Base-by-base conservation (phyloP, 2,888 invertebrate species). In the Lithodes maja region DNA sequence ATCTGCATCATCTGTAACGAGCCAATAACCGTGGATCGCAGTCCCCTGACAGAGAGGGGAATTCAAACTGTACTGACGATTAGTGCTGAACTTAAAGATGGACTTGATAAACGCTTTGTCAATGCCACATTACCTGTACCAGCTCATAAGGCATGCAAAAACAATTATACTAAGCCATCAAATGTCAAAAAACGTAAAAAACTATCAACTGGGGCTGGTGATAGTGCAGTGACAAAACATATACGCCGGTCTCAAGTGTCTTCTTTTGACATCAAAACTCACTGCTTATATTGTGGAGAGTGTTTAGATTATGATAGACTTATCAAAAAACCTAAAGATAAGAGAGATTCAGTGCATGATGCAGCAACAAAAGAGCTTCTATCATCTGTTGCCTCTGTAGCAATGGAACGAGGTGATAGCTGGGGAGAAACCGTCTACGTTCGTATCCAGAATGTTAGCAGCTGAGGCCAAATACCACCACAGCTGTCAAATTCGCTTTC, bases 391-490 rank as follows among this genome's bases (percentile, higher is more conserved):
- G 74, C 15, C 5, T 3, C 74, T 15, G n/a, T 15, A n/a, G 15
- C n/a, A 74, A 7, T 74, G 74, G 3, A 74, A n/a, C 5, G 74
- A n/a, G 74, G 3, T n/a, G 33, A 74, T n/a, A 15, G 74, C 74
- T 74, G n/a, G 74, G 74, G 74, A 74, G 74, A 74, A 17, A 17
- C 74, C n/a, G 74, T 17, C 3, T 74, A 17, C 1, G n/a, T 74
- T 17, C 5, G 74, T 15, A 74, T 17, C n/a, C 74, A 5, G n/a
- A 15, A n/a, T 74, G 5, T 15, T 74, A n/a, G 74, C 74, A 74
- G 74, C 74, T 74, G 74, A 17, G 74, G 74, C 74, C 5, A 74
- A 7, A 74, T 74, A 74, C n/a, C 74, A 74, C n/a, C 74, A 74
- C n/a, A n/a, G n/a, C 74, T 74, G 74, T 74, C 74, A 74, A n/a